These are phyloP conservation scores for Rhagonycha lutea DNA, from an alignment of 2,888 invertebrate species.

Conservation along the genomic window DNA sequence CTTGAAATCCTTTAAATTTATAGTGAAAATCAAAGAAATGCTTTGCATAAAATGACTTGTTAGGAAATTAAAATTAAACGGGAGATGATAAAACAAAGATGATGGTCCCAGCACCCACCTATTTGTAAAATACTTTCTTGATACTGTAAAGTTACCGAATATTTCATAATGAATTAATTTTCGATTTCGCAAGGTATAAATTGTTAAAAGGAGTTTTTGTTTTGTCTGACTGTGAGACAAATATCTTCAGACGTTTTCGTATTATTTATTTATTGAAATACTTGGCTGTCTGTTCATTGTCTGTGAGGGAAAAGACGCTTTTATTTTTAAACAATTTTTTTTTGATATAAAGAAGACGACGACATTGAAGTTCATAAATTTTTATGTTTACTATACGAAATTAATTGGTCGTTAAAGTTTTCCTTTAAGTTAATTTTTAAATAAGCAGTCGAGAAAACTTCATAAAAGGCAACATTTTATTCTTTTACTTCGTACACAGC, in stretches of 20 bases:
- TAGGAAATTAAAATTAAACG: not conserved
- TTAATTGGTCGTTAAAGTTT: not conserved
- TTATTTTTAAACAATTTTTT: not conserved
- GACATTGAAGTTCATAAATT: not conserved
- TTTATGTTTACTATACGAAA: not conserved
- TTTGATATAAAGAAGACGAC: not conserved
- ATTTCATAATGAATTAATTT: not conserved
- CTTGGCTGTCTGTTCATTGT: not conserved
- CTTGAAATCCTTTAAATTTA: slow-evolving; percentile 7
- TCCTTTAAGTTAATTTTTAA: not conserved
- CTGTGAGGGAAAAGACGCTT: not conserved
- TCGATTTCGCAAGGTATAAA: not conserved
- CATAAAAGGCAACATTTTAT: not conserved
- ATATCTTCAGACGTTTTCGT: not conserved
- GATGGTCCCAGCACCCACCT: too few relatives aligned
- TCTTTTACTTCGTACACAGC: not conserved
- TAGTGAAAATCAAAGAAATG: slow-evolving; percentile 5
- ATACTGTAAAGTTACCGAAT: not conserved
- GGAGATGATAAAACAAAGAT: not conserved
- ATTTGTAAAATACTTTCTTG: not conserved
- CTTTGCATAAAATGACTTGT: slow-evolving; percentile 4
- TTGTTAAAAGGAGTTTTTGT: not conserved
- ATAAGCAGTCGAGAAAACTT: not conserved
- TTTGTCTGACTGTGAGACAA: not conserved
- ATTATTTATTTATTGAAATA: not conserved